Base-by-base conservation (phyloP, 2,797 vertebrate genomes). In the Chrosomus eos region DNA sequence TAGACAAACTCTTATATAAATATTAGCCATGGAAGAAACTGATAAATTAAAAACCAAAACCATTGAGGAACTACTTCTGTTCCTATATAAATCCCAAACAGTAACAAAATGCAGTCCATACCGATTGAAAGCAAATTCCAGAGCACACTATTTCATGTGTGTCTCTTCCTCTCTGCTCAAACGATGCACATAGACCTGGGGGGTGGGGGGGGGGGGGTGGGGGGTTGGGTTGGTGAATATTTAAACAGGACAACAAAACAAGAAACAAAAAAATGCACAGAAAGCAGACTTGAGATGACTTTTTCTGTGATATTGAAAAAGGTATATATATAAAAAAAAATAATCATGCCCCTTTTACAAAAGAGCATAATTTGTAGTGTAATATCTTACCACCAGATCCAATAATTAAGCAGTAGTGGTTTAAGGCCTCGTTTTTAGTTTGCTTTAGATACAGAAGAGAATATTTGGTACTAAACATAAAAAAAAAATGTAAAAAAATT, bases 341-440 rank as follows among this genome's bases (percentile, higher is more conserved):
- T 4, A 33, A 53, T 31, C 38, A 38, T 43, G 5, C 51, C 83
- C 55, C 48, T 28, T 79, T 79, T 28, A 64, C 38, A 85, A 66
- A 85, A 73, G 28, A 33, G 16, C 21, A 71, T 66, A 1, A 75
- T 70, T 53, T 85, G 66, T 84, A 85, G 83, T 85, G 83, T 85
- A 64, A 48, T 19, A 60, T 84, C 8, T 43, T 31, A 77, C 36
- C 73, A 77, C 36, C 48, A 68, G 21, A 70, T 84, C 64, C 83
- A 58, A 31, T 36, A 64, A 79, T 26, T 33, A 79, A 85, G 66
- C 67, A 85, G 83, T 80, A 79, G 76, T 85, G 75, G 76, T 79
- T 72, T 85, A 85, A 85, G 83, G 83, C 83, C 76, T 85, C 83
- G 18, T 64, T 80, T 72, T 80, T 51, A 28, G 43, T 75, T 71